phyloP scores from a whole-genome alignment of 2,888 invertebrate species.

The Dolomedes plantarius region DNA sequence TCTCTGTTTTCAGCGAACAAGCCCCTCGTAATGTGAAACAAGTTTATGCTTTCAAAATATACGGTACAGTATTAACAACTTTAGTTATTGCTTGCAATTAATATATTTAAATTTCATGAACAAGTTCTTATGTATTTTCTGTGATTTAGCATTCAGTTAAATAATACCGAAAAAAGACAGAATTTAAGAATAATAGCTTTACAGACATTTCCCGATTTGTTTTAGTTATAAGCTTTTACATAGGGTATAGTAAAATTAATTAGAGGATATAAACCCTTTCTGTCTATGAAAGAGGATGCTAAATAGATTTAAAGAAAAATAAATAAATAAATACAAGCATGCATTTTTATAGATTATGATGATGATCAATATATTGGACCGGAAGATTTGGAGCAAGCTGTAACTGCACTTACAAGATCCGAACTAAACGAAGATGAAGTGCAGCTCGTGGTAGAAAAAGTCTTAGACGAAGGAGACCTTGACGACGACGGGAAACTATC shows the following conservation, averaged over 20 bases:
- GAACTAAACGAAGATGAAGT: slow-evolving; percentile 92
- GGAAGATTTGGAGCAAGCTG: slow-evolving; percentile 89
- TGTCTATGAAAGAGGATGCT: no score
- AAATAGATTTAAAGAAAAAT: no score
- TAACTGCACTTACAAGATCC: slow-evolving; percentile 88
- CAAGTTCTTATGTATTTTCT: neutral
- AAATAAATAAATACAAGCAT: no score
- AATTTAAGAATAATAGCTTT: no score
- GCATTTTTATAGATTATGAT: slow-evolving; percentile 91
- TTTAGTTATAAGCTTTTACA: no score
- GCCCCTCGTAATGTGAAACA: slow-evolving; percentile 97
- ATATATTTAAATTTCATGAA: no score
- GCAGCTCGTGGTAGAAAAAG: slow-evolving; percentile 81
- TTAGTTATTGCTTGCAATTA: no score
- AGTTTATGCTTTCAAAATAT: slow-evolving; percentile 97
- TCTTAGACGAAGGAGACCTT: slow-evolving; percentile 95
- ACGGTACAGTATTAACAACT: slow-evolving; percentile 87
- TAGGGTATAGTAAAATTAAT: no score
- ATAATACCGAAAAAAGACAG: no score
- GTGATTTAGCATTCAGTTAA: no score
- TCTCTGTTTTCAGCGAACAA: slow-evolving; percentile 97
- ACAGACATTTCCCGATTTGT: no score
- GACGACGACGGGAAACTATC: slow-evolving; percentile 96
- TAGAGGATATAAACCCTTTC: no score
- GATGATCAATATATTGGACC: slow-evolving; percentile 92